Conservation (phyloP, 2,888 invertebrate genomes). For the Himalopsyche kuldschensis region DNA sequence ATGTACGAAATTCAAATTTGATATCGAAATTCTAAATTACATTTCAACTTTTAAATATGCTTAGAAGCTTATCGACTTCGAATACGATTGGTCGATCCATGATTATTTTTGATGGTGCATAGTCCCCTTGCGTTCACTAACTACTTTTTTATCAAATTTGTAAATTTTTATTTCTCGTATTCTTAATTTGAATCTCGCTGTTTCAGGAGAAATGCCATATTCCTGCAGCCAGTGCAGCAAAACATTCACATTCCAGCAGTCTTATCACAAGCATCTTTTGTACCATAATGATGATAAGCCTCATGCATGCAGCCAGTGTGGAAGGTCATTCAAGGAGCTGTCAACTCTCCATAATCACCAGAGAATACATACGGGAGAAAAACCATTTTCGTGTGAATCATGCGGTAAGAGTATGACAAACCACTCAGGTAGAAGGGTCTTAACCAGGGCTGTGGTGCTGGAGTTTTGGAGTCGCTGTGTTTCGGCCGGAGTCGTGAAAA, state of each 20-base stretch:
- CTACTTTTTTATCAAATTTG: too few species aligned
- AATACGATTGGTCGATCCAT: too few species aligned
- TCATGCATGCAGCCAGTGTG: slow-evolving; percentile 73
- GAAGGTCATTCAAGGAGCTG: slow-evolving; percentile 81
- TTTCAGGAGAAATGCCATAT: slow-evolving; percentile 84
- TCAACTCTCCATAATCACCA: slow-evolving; percentile 87
- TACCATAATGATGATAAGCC: slow-evolving; percentile 88
- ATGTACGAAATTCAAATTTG: too few species aligned
- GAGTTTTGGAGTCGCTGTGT: too few species aligned
- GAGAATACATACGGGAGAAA: slow-evolving; percentile 82
- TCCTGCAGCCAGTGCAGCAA: slow-evolving; percentile 79
- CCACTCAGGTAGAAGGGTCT: too few species aligned
- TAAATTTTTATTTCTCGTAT: neutral
- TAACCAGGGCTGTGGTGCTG: too few species aligned
- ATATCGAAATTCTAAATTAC: too few species aligned
- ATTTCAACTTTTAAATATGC: too few species aligned
- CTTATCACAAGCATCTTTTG: slow-evolving; percentile 84
- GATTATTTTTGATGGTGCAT: too few species aligned
- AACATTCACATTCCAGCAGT: slow-evolving; percentile 87
- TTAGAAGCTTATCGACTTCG: too few species aligned
- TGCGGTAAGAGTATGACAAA: slow-evolving; percentile 64
- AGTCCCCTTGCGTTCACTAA: too few species aligned
- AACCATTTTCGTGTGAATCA: slow-evolving; percentile 84
- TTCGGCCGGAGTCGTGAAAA: too few species aligned
- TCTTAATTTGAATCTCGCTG: neutral